A percentile compares a stretch with the other conserved stretches of the same genome.
These are phyloP conservation scores for Eudyptes chrysolophus DNA, from an alignment of 2,113 vertebrate species.

Conservation along the genomic window DNA sequence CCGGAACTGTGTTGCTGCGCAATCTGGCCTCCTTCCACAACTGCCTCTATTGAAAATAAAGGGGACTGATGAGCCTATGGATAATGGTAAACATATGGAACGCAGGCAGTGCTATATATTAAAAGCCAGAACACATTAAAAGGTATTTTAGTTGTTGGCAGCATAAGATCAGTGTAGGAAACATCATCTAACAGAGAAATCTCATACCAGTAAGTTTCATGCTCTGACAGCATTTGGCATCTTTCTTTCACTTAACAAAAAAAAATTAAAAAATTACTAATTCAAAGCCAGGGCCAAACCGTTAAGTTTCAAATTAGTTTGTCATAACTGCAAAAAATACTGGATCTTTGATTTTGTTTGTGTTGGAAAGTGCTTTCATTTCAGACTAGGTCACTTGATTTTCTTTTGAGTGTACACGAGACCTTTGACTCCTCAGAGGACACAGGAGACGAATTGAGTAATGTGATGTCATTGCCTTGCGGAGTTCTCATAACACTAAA, in stretches of 20 bases:
- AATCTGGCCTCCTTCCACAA: conserved; percentile 74
- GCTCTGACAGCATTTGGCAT: neutral
- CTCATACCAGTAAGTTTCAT: conserved; percentile 46
- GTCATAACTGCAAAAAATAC: conserved; percentile 57
- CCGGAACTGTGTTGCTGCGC: conserved; percentile 72
- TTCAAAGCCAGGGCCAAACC: conserved; percentile 52
- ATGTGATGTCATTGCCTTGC: conserved; percentile 72
- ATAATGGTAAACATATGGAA: conserved; percentile 83
- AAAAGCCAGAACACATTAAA: conserved; percentile 74
- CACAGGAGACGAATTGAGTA: conserved; percentile 71
- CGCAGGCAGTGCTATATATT: conserved; percentile 54
- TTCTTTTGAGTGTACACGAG: conserved; percentile 60
- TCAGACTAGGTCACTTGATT: conserved; percentile 68
- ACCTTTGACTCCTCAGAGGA: conserved; percentile 70
- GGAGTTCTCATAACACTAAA: conserved; percentile 71
- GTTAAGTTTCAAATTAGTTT: conserved; percentile 59
- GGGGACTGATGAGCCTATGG: conserved; percentile 71
- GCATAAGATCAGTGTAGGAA: conserved; percentile 59
- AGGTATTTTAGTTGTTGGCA: conserved; percentile 74
- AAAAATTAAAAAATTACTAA: conserved; percentile 33
- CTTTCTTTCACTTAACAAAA: neutral
- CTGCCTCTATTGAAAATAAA: conserved; percentile 72
- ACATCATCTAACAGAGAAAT: conserved; percentile 64
- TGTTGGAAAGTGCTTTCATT: conserved; percentile 67
- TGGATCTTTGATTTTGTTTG: conserved; percentile 64